A percentile compares a stretch with the other conserved stretches of the same genome.
These are phyloP conservation scores for Craterocephalus amniculus DNA, from an alignment of 2,797 vertebrate species.

Conservation along the genomic window DNA sequence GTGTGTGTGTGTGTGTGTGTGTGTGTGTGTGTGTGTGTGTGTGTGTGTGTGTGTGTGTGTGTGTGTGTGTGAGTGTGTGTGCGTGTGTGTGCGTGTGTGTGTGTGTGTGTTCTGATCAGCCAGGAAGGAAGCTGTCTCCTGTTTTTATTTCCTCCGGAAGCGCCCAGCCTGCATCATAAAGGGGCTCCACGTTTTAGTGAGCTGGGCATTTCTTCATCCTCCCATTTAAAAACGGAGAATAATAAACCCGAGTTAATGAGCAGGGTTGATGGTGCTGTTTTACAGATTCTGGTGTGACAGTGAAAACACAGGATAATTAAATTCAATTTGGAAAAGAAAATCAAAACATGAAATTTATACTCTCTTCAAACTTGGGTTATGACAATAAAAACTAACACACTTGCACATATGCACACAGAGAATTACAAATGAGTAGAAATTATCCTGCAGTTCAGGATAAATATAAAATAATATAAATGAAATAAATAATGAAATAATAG, in stretches of 20 bases:
- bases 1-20: constrained; percentile 44
- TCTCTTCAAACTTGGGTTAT: neutral
- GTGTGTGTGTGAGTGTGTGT: constrained; percentile 44
- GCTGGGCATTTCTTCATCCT: constrained; percentile 34
- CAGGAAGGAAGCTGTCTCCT: constrained; percentile 96
- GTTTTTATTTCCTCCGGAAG: constrained; percentile 91
- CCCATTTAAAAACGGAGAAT: constrained; percentile 4
- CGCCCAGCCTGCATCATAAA: constrained; percentile 61
- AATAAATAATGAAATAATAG: neutral
- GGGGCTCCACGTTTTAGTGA: constrained; percentile 19
- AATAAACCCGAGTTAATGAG: constrained; percentile 25
- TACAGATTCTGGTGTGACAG: neutral
- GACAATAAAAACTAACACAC: neutral
- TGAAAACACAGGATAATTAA: constrained; percentile 50
- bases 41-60: constrained; percentile 1
- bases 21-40: too few species aligned
- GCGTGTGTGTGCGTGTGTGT: neutral
- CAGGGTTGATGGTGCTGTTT: constrained; percentile 6
- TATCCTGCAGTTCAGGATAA: neutral
- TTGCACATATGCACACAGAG: too few species aligned
- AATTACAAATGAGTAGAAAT: neutral
- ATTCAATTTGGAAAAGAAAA: constrained; percentile 33
- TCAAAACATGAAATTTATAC: neutral
- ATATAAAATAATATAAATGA: neutral
- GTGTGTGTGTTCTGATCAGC: constrained; percentile 78